A percentile compares a stretch with the other conserved stretches of the same genome.
phyloP scores from a whole-genome alignment of 2,113 vertebrate genomes.

The Sinocyclocheilus rhinocerous region DNA sequence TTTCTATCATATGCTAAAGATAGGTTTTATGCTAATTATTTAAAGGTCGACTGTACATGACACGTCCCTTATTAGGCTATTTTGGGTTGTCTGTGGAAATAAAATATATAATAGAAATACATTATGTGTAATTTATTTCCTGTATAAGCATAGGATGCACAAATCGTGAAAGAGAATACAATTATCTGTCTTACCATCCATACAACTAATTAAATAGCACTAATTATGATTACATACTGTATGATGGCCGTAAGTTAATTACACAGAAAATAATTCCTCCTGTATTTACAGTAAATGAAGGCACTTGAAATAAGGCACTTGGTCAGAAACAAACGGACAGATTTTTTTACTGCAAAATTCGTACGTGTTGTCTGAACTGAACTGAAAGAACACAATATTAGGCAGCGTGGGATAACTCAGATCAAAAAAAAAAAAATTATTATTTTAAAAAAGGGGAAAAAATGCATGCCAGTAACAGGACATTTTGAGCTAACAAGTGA shows the following conservation, averaged over 20 bases:
- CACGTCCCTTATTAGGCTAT: not conserved
- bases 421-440: slow-evolving; percentile 59
- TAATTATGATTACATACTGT: not conserved
- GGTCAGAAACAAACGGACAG: slow-evolving; percentile 24
- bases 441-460: not conserved
- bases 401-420: slow-evolving; percentile 65
- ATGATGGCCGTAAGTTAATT: not conserved
- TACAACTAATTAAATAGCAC: not conserved
- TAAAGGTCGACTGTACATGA: not conserved
- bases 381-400: slow-evolving; percentile 67
- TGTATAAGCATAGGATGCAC: not conserved
- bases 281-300: not conserved
- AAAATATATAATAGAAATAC: not conserved
- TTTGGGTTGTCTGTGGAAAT: not conserved
- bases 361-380: slow-evolving; percentile 73
- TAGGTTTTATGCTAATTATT: not conserved
- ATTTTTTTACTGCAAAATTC: slow-evolving; percentile 77
- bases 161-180: not conserved
- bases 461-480: slow-evolving; percentile 57
- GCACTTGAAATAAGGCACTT: slow-evolving; percentile 17
- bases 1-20: not conserved
- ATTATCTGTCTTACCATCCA: not conserved
- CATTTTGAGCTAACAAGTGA: slow-evolving; percentile 60
- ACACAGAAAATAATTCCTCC: not conserved
- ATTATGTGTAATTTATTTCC: not conserved